Evolutionary conservation across 2,113 vertebrate species (phyloP), one percentile per base, ranked within the genome.

Genomic region (Axis porcinus): DNA sequence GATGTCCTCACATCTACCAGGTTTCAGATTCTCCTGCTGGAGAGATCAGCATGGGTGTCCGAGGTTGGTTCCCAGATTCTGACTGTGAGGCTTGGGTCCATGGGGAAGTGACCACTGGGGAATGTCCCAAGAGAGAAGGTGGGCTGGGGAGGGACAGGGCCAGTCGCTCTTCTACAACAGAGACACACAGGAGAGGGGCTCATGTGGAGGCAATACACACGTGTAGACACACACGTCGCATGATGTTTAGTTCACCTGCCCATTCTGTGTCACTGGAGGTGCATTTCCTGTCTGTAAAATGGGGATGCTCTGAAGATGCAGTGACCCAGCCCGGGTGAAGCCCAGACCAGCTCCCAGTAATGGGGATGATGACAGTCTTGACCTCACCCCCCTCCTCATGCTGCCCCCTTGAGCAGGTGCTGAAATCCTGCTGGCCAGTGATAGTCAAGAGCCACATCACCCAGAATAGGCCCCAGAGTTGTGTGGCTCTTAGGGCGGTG

Each of bases 191-290:
- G 2, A 17, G 54, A 60, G 11, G 14, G 52, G 17, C 67, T 7
- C 3, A 2, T 36, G 54, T 54, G 33, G 43, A 19, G 10, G 1
- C 3, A 27, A 14, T 0, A 0, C 12, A 11, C 36, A 7, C 21
- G 23, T 11, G 21, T 19, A 81, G 36, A 85, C 30, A 74, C 47
- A n/a, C 30, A 64, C 36, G 3, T 52, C 1, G 9, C 0, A 1
- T 9, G 28, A n/a, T 13, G 15, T n/a, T 1, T 27, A 50, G 19
- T 43, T 81, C 78, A 21, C n/a, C 10, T 2, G 23, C 27, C 30
- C 6, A 28, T 47, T 67, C 16, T 81, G 78, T 47, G 45, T n/a
- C 58, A 17, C 54, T 28, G 15, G 40, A 47, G 40, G 47, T 5
- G 1, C 3, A 3, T 58, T 54, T 86, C 58, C 78, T 27, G 5